These are phyloP conservation scores for Nixonia krombeini DNA, from an alignment of 1,140 invertebrate species.

Conservation along the genomic window DNA sequence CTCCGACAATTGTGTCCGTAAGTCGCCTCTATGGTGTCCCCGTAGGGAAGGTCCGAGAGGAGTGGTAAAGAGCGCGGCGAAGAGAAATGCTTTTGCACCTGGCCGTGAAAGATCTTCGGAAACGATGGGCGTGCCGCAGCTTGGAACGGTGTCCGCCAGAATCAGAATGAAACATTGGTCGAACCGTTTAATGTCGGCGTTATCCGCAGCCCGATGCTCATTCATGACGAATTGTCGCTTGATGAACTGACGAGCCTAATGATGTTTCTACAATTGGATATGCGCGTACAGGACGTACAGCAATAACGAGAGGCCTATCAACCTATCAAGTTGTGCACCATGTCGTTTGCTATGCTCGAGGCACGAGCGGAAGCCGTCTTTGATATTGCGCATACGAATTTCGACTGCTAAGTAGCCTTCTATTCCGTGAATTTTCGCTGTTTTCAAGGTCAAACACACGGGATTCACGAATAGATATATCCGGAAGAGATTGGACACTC, in stretches of 20 bases:
- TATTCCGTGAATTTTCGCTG: neutral
- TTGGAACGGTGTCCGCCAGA: conserved; percentile 1
- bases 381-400: conserved; percentile 11
- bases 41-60: conserved; percentile 29
- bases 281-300: conserved; percentile 5
- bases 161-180: conserved; percentile 12
- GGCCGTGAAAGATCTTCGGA: conserved; percentile 45
- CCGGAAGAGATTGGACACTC: neutral
- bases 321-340: conserved; percentile 20
- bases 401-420: neutral
- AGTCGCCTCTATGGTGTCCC: conserved; percentile 39
- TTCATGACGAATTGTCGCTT: conserved; percentile 17
- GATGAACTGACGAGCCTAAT: conserved; percentile 22
- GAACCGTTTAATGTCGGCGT: conserved; percentile 9
- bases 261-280: conserved; percentile 29
- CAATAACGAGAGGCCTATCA: conserved; percentile 21
- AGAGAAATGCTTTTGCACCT: conserved; percentile 43
- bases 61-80: conserved; percentile 10
- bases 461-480: neutral
- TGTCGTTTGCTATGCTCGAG: conserved; percentile 27
- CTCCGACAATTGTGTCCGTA: conserved; percentile 19
- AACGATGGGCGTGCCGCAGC: conserved; percentile 38
- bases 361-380: conserved; percentile 17
- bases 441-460: no score
- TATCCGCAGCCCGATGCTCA: conserved; percentile 9